phyloP scores from a whole-genome alignment of 2,888 invertebrate genomes.

The Tenthredo distinguenda region DNA sequence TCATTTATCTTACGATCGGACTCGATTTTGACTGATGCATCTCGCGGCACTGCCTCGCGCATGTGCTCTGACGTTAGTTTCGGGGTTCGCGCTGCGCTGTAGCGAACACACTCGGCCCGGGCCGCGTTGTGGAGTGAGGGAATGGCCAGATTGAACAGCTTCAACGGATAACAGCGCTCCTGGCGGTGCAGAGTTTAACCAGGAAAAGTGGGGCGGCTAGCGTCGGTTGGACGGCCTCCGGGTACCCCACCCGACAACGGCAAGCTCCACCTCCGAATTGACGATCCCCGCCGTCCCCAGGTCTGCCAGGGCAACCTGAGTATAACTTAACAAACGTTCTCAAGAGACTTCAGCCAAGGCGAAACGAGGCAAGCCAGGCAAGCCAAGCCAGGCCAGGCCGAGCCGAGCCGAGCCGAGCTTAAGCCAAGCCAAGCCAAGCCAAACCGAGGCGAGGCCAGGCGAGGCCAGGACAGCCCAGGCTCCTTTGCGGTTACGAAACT shows the following conservation, averaged over 20 bases:
- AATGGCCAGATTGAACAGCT: constrained; percentile 66
- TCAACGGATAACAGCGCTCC: constrained; percentile 61
- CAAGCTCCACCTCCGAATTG: constrained; percentile 61
- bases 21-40: constrained; percentile 43
- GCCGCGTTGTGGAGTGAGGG: constrained; percentile 76
- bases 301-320: constrained; percentile 12
- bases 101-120: constrained; percentile 66
- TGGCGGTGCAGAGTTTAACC: constrained; percentile 57
- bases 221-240: constrained; percentile 63
- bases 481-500: not conserved
- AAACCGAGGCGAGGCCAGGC: not conserved
- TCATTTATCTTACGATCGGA: constrained; percentile 6
- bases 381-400: not conserved
- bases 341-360: not conserved
- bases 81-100: constrained; percentile 56
- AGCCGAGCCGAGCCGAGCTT: not conserved
- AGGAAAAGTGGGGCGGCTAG: constrained; percentile 63
- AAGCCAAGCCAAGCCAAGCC: not conserved
- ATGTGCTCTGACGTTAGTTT: constrained; percentile 59
- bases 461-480: not conserved
- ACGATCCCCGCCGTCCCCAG: constrained; percentile 7
- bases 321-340: not conserved
- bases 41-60: constrained; percentile 56
- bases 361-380: not conserved
- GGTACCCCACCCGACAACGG: constrained; percentile 59